Evolutionary conservation across 2,113 vertebrate genomes (phyloP).

Genomic region (Eupsittula cactorum): DNA sequence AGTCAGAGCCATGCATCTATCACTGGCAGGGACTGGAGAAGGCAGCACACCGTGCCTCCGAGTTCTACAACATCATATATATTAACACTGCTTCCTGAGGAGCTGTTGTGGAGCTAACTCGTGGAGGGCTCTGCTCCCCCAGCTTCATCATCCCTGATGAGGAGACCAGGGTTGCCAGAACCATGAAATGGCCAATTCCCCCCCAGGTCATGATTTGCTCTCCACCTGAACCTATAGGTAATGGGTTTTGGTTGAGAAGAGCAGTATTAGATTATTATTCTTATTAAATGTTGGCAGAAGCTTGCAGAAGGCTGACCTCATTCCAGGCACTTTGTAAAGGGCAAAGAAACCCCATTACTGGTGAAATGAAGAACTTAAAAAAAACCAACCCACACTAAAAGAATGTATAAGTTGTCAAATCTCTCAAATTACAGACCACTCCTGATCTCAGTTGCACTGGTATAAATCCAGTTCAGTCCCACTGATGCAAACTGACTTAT

Average conservation of each 20-base stretch:
- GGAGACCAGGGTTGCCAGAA: background rate
- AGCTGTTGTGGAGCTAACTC: background rate
- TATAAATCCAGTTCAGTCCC: background rate
- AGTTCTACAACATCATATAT: background rate
- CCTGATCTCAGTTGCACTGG: background rate
- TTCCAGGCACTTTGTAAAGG: slow-evolving; percentile 23
- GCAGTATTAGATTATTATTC: slow-evolving; percentile 19
- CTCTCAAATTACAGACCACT: background rate
- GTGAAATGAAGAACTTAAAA: slow-evolving; percentile 2
- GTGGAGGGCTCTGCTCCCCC: background rate
- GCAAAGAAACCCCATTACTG: slow-evolving; percentile 18
- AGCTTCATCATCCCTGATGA: background rate
- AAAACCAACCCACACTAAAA: background rate
- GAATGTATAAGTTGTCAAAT: background rate
- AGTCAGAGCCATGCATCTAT: background rate
- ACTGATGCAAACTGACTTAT: background rate
- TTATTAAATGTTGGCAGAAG: slow-evolving; percentile 27
- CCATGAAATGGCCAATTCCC: background rate
- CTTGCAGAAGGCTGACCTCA: slow-evolving; percentile 45
- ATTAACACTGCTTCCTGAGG: background rate
- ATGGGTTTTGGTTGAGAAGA: slow-evolving; percentile 1
- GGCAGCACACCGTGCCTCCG: background rate
- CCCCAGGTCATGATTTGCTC: background rate
- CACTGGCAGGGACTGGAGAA: background rate
- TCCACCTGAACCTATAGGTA: background rate